Evolutionary conservation across 1,140 invertebrate genomes (phyloP), one percentile per base, ranked within the genome.

Genomic region (Heliconius eleuchia): DNA sequence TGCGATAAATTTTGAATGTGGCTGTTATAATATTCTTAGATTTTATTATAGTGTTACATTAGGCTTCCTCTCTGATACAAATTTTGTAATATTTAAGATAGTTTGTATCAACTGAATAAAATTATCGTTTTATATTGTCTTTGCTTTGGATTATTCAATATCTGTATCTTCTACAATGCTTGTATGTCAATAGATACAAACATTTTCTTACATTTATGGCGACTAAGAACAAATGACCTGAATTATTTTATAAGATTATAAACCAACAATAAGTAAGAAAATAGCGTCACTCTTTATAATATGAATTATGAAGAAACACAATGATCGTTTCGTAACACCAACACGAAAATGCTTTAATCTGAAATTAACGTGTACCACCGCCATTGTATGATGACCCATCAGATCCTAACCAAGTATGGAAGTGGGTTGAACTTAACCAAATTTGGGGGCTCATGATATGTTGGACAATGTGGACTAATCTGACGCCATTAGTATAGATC

Each of bases 281-380:
- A 89, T 86, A 85, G 88, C 79, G 81, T 82, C 86, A 84, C 85
- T 88, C 87, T 89, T 91, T 88, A 89, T 89, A 87, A 89, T 85
- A 81, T 76, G 82, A 86, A 81, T 89, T 85, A 81, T 76, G 82
- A 86, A 81, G 91, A 91, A 88, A 88, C 84, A 91, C 86, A 87
- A 86, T 85, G 83, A 71, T 77, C 85, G 85, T 91, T 92, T 88
- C 89, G 83, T 91, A 92, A 92, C 86, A 83, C 81, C 84, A 89
- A 88, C 90, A 92, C 89, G 89, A 93, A 93, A 91, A 83, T 86
- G 87, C 87, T 82, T 89, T 91, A 93, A 93, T 93, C 90, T 91
- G 88, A 92, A 92, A 93, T 93, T 93, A 93, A 93, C 91, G 91
- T 93, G 91, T 86, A 75, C 79, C 66, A 79, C 74, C 83, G 87